phyloP scores from a whole-genome alignment of 2,888 invertebrate species.

The Bombylius major region DNA sequence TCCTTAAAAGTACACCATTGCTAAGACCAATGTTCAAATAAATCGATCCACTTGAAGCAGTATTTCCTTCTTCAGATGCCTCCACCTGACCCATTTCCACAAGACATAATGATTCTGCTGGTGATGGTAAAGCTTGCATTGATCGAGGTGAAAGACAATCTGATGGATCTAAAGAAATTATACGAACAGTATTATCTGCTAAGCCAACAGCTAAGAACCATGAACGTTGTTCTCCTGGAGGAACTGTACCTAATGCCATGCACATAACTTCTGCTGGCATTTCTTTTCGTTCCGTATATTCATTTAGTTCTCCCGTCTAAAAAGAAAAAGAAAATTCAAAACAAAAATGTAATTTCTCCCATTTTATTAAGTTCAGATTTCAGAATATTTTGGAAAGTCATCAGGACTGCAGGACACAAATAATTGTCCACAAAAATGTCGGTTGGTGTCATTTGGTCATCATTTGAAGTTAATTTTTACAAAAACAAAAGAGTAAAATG shows the following conservation, averaged over 20 bases:
- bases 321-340: conserved; percentile 24
- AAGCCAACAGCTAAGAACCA: conserved; percentile 94
- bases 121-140: conserved; percentile 92
- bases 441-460: conserved; percentile 32
- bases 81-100: conserved; percentile 78
- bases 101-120: conserved; percentile 92
- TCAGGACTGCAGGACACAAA: conserved; percentile 39
- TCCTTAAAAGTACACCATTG: conserved; percentile 88
- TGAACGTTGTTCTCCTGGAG: conserved; percentile 86
- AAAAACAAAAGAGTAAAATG: neutral
- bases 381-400: conserved; percentile 5
- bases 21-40: conserved; percentile 95
- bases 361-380: neutral
- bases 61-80: conserved; percentile 40
- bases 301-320: conserved; percentile 93
- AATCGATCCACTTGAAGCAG: conserved; percentile 55
- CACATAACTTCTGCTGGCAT: conserved; percentile 96
- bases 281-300: conserved; percentile 94
- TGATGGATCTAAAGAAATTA: conserved; percentile 91
- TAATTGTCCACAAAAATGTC: conserved; percentile 34
- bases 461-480: conserved; percentile 14
- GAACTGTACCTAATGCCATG: conserved; percentile 94
- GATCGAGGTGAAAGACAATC: conserved; percentile 91
- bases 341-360: neutral
- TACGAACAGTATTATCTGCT: conserved; percentile 91